Evolutionary conservation across 2,797 vertebrate genomes (phyloP).

Genomic region (Sebastes variabilis): DNA sequence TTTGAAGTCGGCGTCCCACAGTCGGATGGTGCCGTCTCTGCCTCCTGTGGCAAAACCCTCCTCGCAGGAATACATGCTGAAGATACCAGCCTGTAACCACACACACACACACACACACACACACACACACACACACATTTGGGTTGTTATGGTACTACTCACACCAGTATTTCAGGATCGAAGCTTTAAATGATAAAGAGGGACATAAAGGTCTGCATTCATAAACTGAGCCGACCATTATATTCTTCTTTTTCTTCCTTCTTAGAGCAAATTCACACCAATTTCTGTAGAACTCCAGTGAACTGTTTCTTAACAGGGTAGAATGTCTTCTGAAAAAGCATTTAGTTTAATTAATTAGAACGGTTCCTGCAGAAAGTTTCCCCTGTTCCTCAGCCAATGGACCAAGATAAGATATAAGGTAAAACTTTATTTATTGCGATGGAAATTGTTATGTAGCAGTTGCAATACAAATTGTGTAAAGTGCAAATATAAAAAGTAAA

Average conservation of each 20-base stretch:
- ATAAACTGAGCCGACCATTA: not conserved
- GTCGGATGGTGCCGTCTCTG: slow-evolving; percentile 91
- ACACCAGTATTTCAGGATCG: not conserved
- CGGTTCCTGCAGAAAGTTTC: not conserved
- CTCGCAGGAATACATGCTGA: slow-evolving; percentile 95
- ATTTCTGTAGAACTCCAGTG: not conserved
- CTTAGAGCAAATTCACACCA: not conserved
- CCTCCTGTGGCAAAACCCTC: slow-evolving; percentile 97
- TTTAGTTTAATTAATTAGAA: not conserved
- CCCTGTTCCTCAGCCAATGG: not conserved
- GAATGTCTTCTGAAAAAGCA: not conserved
- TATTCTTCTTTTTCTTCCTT: not conserved
- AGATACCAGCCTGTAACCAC: slow-evolving; percentile 90
- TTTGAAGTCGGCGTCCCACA: slow-evolving; percentile 96
- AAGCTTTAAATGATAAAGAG: not conserved
- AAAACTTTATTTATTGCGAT: not conserved
- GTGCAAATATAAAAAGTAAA: not conserved
- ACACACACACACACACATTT: not conserved
- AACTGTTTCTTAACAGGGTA: not conserved
- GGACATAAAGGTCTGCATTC: not conserved
- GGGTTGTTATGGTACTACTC: not conserved
- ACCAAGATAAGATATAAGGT: not conserved
- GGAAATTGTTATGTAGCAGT: not conserved
- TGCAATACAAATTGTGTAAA: not conserved
- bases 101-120: not conserved